Evolutionary conservation across 2,888 invertebrate species (phyloP).

Genomic region (Congeria kusceri): DNA sequence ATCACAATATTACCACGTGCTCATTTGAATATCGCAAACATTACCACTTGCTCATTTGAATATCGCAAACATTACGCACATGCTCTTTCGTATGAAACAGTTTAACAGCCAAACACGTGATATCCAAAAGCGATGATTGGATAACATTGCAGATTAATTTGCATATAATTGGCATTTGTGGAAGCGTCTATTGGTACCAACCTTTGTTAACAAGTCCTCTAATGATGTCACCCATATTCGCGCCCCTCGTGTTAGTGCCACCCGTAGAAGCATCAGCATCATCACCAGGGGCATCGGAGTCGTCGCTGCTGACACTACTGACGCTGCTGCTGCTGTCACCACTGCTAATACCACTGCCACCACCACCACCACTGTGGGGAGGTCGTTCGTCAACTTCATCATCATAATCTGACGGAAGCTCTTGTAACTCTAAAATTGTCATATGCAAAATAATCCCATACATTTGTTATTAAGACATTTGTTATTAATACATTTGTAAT

Average conservation of each 20-base stretch:
- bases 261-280: constrained; percentile 6
- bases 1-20: no score
- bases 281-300: constrained; percentile 18
- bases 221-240: constrained; percentile 61
- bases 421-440: constrained; percentile 16
- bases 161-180: no score
- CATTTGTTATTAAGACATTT: no score
- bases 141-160: no score
- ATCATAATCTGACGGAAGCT: constrained; percentile 57
- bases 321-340: constrained; percentile 32
- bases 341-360: constrained; percentile 24
- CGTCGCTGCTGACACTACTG: constrained; percentile 33
- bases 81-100: no score
- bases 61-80: no score
- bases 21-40: no score
- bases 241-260: constrained; percentile 30
- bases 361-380: background rate
- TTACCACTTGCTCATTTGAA: no score
- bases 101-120: no score
- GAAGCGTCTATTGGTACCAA: constrained; percentile 3
- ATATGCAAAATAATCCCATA: no score
- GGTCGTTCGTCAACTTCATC: constrained; percentile 21
- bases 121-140: no score
- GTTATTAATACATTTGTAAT: no score
- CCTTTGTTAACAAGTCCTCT: constrained; percentile 67